Conservation (phyloP, 2,113 vertebrate genomes). For the Trematocara marginatum region DNA sequence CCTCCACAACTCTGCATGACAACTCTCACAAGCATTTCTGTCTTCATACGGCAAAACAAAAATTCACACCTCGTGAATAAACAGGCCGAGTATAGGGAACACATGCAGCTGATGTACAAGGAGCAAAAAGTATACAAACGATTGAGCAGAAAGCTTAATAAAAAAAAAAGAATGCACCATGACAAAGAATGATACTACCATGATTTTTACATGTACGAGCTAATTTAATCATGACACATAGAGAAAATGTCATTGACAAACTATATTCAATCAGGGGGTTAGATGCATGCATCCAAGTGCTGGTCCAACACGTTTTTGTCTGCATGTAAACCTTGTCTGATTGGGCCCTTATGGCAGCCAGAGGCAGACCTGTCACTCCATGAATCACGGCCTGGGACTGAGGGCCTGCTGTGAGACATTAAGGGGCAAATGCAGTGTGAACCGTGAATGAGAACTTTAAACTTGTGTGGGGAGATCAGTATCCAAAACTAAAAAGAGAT, state of each 20-base stretch:
- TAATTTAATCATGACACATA: not conserved
- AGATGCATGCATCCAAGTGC: not conserved
- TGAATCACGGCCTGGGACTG: slow-evolving; percentile 70
- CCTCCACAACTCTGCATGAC: not conserved
- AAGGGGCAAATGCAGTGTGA: slow-evolving; percentile 72
- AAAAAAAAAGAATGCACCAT: not conserved
- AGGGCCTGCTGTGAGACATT: slow-evolving; percentile 74
- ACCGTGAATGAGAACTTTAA: slow-evolving; percentile 73
- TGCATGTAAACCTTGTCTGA: slow-evolving; percentile 29
- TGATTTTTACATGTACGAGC: not conserved
- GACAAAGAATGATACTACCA: not conserved
- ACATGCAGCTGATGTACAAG: not conserved
- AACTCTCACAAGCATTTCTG: not conserved
- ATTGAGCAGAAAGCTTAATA: not conserved
- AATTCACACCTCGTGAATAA: not conserved
- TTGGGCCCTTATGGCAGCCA: slow-evolving; percentile 55
- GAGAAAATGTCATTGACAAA: not conserved
- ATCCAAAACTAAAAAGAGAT: slow-evolving; percentile 69
- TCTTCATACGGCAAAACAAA: not conserved
- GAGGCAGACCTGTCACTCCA: slow-evolving; percentile 69
- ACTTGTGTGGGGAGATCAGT: slow-evolving; percentile 64
- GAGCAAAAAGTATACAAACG: not conserved
- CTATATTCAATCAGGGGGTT: not conserved
- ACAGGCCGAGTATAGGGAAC: not conserved
- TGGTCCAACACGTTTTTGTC: slow-evolving; percentile 24